Percentiles rank a stretch among this genome's conserved stretches.
These are phyloP conservation scores for Drosophila trichaetosa DNA, from an alignment of 2,888 invertebrate genomes.

Conservation along the genomic window DNA sequence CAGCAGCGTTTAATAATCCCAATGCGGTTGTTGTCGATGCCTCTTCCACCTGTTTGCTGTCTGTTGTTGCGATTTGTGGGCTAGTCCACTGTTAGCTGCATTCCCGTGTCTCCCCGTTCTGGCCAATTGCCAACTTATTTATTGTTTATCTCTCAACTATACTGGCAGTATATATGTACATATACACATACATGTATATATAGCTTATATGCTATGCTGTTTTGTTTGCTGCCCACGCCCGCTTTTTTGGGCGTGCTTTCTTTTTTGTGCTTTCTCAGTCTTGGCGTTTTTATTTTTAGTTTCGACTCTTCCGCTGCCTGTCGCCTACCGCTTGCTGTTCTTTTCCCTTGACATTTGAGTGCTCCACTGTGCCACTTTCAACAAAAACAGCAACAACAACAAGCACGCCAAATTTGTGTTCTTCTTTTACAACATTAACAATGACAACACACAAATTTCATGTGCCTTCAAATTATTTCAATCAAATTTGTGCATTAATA, in stretches of 20 bases:
- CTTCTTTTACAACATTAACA: constrained; percentile 10
- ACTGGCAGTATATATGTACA: constrained; percentile 14
- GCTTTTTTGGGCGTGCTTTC: constrained; percentile 23
- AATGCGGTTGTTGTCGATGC: constrained; percentile 20
- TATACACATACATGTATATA: background rate
- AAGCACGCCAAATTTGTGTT: constrained; percentile 1
- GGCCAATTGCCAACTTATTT: constrained; percentile 65
- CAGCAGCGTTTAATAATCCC: constrained; percentile 6
- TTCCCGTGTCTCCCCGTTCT: constrained; percentile 39
- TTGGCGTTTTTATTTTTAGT: constrained; percentile 52
- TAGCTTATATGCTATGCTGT: constrained; percentile 5
- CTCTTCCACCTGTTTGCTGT: constrained; percentile 75
- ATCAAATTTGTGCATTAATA: constrained; percentile 32
- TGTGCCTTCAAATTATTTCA: constrained; percentile 36
- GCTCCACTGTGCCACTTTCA: constrained; percentile 46
- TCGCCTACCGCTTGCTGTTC: constrained; percentile 19
- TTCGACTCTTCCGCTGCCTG: constrained; percentile 15
- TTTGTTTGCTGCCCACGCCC: constrained; percentile 48
- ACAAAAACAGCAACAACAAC: constrained; percentile 12
- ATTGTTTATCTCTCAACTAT: constrained; percentile 69
- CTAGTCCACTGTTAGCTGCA: constrained; percentile 11
- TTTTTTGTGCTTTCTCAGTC: constrained; percentile 18
- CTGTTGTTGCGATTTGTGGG: constrained; percentile 28
- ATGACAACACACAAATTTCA: constrained; percentile 17
- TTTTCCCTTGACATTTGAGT: constrained; percentile 39